Evolutionary conservation across 2,797 vertebrate genomes (phyloP).

Genomic region (Calcarius lapponicus): DNA sequence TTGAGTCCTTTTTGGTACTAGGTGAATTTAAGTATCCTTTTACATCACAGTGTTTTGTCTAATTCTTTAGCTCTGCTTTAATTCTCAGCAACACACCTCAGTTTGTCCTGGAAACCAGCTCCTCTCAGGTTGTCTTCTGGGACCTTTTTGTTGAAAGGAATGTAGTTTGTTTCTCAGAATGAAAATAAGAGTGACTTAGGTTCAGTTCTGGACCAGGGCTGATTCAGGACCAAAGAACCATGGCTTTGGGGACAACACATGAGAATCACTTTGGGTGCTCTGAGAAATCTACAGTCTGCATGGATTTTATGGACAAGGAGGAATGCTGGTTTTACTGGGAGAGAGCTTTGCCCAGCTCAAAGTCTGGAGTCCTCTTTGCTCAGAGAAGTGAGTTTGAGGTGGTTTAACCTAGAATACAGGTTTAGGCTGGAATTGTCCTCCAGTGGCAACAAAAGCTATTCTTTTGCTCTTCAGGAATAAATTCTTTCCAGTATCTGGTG

Average conservation of each 20-base stretch:
- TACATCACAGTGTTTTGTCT: not conserved
- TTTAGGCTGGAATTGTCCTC: not conserved
- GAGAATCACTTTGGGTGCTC: not conserved
- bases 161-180: not conserved
- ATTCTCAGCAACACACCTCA: not conserved
- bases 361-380: not conserved
- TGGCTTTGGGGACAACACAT: not conserved
- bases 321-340: not conserved
- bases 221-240: not conserved
- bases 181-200: not conserved
- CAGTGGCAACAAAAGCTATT: not conserved
- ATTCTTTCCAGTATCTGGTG: not conserved
- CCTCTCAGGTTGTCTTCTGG: not conserved
- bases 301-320: not conserved
- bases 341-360: not conserved
- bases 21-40: not conserved
- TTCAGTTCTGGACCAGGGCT: rapidly evolving
- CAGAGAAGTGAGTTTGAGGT: not conserved
- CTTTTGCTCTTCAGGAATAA: not conserved
- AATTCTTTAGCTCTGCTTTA: not conserved
- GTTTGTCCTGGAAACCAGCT: not conserved
- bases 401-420: not conserved
- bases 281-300: not conserved
- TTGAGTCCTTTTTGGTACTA: not conserved
- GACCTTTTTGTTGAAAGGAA: not conserved